Percentiles rank a stretch among this genome's conserved stretches.
Evolutionary conservation across 2,888 invertebrate genomes (phyloP).

Genomic region (Flabesymbios commensalis): DNA sequence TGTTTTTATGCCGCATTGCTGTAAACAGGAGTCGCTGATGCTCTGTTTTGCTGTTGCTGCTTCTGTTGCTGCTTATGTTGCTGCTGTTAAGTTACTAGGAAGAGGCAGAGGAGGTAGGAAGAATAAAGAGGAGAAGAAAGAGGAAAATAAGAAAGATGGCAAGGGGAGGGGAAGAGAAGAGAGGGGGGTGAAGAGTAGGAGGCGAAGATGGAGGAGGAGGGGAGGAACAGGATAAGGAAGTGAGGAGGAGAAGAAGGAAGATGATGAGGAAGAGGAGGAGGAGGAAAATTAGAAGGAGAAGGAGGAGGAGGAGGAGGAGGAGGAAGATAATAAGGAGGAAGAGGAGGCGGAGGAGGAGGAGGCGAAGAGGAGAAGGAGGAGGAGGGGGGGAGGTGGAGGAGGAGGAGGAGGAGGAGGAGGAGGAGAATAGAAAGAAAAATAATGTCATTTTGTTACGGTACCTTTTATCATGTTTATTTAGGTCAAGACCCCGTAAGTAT

Average conservation of each 20-base stretch:
- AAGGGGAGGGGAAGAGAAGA: slow-evolving; percentile 1
- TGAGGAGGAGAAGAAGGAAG: neutral
- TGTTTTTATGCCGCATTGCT: too few relatives aligned
- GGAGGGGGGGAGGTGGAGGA: neutral
- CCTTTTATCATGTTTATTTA: too few relatives aligned
- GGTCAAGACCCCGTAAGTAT: too few relatives aligned
- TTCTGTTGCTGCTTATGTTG: too few relatives aligned
- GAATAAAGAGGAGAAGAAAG: neutral
- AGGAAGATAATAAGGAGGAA: neutral
- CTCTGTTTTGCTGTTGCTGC: too few relatives aligned
- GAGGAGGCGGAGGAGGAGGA: neutral
- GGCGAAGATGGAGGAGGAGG: neutral
- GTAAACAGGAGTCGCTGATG: too few relatives aligned
- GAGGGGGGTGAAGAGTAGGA: neutral
- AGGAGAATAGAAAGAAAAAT: neutral
- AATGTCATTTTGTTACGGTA: too few relatives aligned
- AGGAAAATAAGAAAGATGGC: neutral
- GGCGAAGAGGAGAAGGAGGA: neutral
- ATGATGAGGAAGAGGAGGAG: neutral
- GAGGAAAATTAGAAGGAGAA: neutral
- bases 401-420: neutral
- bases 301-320: neutral
- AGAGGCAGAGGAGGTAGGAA: neutral
- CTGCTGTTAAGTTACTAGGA: too few relatives aligned
- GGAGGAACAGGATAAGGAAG: neutral